These are phyloP conservation scores for Athene cunicularia DNA, from an alignment of 2,113 vertebrate genomes.

Conservation along the genomic window DNA sequence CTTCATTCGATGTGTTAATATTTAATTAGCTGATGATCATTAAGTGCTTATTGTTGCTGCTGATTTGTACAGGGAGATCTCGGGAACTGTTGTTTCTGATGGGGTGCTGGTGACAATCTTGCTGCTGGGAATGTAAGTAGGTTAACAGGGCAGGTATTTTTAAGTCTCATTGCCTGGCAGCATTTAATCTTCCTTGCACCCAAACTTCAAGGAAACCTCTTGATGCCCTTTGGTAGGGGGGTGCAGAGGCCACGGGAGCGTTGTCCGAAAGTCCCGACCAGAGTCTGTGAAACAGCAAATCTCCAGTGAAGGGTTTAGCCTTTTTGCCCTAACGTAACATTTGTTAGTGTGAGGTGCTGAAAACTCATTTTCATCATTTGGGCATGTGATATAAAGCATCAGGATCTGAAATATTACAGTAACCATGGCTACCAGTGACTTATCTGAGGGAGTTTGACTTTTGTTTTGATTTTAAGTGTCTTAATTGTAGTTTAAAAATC, in stretches of 20 bases:
- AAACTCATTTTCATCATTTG: conserved; percentile 44
- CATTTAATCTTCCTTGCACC: neutral
- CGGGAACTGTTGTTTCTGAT: neutral
- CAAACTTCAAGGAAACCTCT: neutral
- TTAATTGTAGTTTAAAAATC: conserved; percentile 70
- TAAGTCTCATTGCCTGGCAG: neutral
- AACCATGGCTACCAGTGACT: conserved; percentile 69
- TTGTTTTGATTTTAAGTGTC: conserved; percentile 65
- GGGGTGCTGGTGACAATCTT: neutral
- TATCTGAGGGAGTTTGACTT: conserved; percentile 70
- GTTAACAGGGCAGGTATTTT: conserved; percentile 38
- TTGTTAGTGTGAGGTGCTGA: conserved; percentile 22
- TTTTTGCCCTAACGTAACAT: neutral
- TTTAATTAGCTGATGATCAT: conserved; percentile 16
- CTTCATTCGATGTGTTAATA: neutral
- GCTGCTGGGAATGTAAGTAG: neutral
- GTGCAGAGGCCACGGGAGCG: neutral
- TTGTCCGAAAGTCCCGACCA: neutral
- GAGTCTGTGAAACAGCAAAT: neutral
- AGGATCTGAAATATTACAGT: conserved; percentile 64
- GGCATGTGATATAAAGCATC: conserved; percentile 43
- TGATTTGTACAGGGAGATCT: neutral
- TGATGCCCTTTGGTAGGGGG: accelerated
- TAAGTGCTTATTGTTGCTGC: neutral
- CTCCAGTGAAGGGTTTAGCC: neutral